Evolutionary conservation across 35 echinoderm and acorn worm species (phyloP).

Genomic region (Chiridota heheva): DNA sequence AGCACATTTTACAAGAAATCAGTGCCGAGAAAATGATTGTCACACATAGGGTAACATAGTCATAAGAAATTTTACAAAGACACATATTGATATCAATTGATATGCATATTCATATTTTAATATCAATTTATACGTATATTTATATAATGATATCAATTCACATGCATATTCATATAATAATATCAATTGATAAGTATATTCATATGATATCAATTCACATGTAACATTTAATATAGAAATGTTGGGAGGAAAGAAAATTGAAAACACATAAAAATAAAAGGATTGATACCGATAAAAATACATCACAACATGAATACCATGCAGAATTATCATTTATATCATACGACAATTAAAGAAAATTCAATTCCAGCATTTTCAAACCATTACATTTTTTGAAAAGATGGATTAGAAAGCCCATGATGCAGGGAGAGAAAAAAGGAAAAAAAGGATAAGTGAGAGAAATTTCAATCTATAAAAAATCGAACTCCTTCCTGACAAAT

Average conservation of each 20-base stretch:
- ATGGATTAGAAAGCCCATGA: neutral
- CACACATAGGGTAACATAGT: neutral
- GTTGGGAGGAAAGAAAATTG: neutral
- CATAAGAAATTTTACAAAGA: neutral
- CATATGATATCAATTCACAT: too few relatives aligned
- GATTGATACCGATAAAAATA: neutral
- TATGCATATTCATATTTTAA: neutral
- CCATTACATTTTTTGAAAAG: neutral
- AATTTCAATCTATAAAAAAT: neutral
- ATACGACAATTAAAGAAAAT: neutral
- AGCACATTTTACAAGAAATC: neutral
- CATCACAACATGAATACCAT: too few relatives aligned
- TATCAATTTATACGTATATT: too few relatives aligned
- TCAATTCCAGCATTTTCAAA: neutral
- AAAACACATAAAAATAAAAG: neutral
- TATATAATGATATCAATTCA: neutral
- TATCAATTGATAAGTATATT: too few relatives aligned
- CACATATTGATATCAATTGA: neutral
- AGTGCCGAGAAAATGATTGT: neutral
- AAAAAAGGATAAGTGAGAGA: neutral
- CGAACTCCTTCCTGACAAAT: neutral
- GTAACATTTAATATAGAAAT: too few relatives aligned
- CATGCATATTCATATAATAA: neutral
- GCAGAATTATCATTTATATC: too few relatives aligned
- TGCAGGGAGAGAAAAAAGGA: constrained; percentile 17